A percentile compares a stretch with the other conserved stretches of the same genome.
Evolutionary conservation across 35 echinoderm and acorn worm species (phyloP).

Genomic region (Diadema setosum): DNA sequence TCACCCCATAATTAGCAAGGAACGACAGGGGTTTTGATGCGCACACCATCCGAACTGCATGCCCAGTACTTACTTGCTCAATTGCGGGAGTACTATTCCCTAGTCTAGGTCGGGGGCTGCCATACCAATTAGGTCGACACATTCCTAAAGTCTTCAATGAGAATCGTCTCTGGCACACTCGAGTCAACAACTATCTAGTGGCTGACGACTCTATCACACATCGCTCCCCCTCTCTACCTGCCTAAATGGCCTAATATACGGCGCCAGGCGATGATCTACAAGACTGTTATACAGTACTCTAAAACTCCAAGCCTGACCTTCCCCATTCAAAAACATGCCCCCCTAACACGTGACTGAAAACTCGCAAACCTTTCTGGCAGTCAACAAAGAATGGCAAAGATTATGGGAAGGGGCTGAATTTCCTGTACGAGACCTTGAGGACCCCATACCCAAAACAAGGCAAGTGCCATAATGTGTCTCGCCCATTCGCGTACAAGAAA

Average conservation of each 20-base stretch:
- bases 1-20: background rate
- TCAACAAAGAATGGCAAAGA: too few species aligned
- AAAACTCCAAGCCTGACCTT: background rate
- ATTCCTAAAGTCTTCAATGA: background rate
- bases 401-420: background rate
- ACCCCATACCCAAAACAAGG: background rate
- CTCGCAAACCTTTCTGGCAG: background rate
- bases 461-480: too few species aligned
- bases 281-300: background rate
- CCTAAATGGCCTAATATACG: too few species aligned
- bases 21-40: background rate
- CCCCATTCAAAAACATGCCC: background rate
- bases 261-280: background rate
- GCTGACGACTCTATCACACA: background rate
- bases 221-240: background rate
- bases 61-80: background rate
- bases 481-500: too few species aligned
- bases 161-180: background rate
- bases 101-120: background rate
- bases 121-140: constrained; percentile 4
- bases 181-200: background rate
- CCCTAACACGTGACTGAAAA: background rate
- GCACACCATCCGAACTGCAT: background rate
- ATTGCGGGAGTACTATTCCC: background rate
- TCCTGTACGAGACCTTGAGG: background rate